Base-by-base conservation (phyloP, 2,113 vertebrate genomes). In the Microcebus griseorufus region DNA sequence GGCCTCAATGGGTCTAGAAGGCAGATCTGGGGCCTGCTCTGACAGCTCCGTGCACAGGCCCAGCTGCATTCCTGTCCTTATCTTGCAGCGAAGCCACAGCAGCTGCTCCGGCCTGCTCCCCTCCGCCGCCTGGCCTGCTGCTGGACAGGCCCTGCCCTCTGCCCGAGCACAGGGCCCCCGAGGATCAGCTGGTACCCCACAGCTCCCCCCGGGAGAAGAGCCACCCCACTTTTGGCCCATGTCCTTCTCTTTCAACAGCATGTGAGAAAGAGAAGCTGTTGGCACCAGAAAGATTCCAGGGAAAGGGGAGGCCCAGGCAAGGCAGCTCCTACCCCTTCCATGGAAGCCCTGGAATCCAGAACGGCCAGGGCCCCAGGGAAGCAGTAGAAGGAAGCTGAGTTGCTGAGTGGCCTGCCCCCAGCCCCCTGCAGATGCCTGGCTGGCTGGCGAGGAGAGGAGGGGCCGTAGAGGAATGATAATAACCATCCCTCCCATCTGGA, bases 261-360 rank as follows among this genome's bases (percentile, higher is more conserved):
- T 60, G 6, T 32, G 16, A 79, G 37, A 81, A 75, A 34, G 76
- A 92, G 75, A 81, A 76, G 29, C n/a, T 23, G 13, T 82, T 70
- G 42, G 34, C 65, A 32, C 53, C 39, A 96, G 78, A 88, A 94
- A 67, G 65, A 90, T 90, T 76, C 67, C 45, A 45, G 7, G 14
- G 32, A 42, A 91, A 58, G 90, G 23, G 48, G 76, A 94, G 72
- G 32, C 42, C 16, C 0, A 5, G 58, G 34, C 14, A 2, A 64
- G 45, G 22, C 75, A 90, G 42, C 58, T 78, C 39, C 39, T 95
- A 86, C 64, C 39, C n/a, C 37, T 94, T 92, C 88, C 90, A 94
- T 95, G 93, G 90, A 96, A 96, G 88, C 64, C 51, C 92, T 96
- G 88, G 80, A 96, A 96, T 88, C 37, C 80, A 94, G 65, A 96